These are phyloP conservation scores for Rhopilema esculentum DNA, from an alignment of 30 jellyfish, hydroid and myxozoan species.

Conservation along the genomic window DNA sequence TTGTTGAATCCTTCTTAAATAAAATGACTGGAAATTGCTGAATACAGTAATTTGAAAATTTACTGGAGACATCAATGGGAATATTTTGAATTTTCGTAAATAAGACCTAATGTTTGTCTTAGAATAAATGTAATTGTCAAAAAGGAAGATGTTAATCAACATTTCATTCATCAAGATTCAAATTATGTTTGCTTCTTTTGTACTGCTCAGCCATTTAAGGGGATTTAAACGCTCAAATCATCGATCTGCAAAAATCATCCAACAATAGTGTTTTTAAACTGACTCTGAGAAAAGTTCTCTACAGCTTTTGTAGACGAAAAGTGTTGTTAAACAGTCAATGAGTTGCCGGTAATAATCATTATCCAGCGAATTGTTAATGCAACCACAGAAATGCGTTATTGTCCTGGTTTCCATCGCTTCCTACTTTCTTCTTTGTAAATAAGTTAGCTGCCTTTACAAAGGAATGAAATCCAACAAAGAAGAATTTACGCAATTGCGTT, in stretches of 20 bases:
- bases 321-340: neutral
- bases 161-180: neutral
- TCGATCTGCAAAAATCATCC: no score
- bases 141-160: neutral
- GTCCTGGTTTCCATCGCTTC: neutral
- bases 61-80: neutral
- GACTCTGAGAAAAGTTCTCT: neutral
- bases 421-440: neutral
- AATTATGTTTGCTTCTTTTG: neutral
- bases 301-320: neutral
- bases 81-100: neutral
- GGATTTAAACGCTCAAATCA: no score
- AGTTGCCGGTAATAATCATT: neutral
- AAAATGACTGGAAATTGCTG: neutral
- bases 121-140: neutral
- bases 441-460: neutral
- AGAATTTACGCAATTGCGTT: neutral
- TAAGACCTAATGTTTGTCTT: neutral
- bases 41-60: neutral
- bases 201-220: neutral
- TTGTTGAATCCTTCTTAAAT: neutral
- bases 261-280: no score
- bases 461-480: neutral
- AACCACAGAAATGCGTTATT: neutral
- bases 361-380: slow-evolving; percentile 4